Evolutionary conservation across 2,888 invertebrate genomes (phyloP).

Genomic region (Chrysina gloriosa): DNA sequence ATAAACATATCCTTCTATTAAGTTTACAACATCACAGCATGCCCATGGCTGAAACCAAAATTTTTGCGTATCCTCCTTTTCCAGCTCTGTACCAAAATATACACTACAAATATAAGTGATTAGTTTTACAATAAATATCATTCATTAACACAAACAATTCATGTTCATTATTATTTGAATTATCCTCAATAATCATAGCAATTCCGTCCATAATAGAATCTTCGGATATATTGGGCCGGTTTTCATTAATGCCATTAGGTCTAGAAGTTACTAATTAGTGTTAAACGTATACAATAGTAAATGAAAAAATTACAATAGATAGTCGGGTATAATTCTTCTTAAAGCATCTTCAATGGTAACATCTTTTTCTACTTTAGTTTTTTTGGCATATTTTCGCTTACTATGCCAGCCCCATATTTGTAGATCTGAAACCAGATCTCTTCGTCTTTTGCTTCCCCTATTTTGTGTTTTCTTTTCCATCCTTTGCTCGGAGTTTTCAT

Average conservation of each 20-base stretch:
- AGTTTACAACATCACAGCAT: conserved; percentile 70
- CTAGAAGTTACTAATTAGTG: conserved; percentile 53
- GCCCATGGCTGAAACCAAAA: conserved; percentile 73
- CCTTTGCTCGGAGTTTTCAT: conserved; percentile 58
- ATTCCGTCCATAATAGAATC: conserved; percentile 72
- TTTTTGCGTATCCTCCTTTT: conserved; percentile 72
- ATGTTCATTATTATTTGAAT: conserved; percentile 48
- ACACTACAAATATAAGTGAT: conserved; percentile 40
- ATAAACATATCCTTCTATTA: conserved; percentile 72
- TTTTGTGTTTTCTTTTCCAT: conserved; percentile 54
- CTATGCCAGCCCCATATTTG: conserved; percentile 85
- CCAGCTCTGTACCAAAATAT: conserved; percentile 76
- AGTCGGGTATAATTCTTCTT: conserved; percentile 73
- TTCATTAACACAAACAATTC: conserved; percentile 12
- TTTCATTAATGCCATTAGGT: conserved; percentile 53
- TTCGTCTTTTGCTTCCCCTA: conserved; percentile 69
- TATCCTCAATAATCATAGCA: neutral
- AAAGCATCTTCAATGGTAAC: conserved; percentile 77
- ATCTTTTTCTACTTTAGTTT: conserved; percentile 70
- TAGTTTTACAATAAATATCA: conserved; percentile 5
- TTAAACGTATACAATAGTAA: conserved; percentile 6
- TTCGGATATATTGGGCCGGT: conserved; percentile 58
- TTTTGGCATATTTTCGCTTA: conserved; percentile 69
- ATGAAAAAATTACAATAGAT: conserved; percentile 65
- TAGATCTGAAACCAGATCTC: conserved; percentile 78